Percentiles rank a stretch among this genome's conserved stretches.
These are phyloP conservation scores for Diabrotica balteata DNA, from an alignment of 2,888 invertebrate genomes.

Conservation along the genomic window DNA sequence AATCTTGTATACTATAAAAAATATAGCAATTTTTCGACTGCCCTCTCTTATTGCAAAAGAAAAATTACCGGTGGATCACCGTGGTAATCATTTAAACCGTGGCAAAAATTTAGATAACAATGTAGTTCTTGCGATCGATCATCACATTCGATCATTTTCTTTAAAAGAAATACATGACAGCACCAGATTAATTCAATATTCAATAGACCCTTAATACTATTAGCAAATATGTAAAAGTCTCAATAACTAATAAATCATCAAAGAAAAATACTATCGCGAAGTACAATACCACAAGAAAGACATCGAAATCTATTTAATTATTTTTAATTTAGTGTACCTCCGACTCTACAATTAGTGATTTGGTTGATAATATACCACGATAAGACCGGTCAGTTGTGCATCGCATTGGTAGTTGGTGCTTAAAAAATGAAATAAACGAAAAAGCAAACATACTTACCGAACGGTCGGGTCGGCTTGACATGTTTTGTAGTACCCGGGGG, in stretches of 20 bases:
- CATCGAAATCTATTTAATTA: constrained; percentile 52
- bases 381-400: constrained; percentile 26
- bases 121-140: too few relatives aligned
- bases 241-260: not conserved
- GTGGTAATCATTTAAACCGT: too few relatives aligned
- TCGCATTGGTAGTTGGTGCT: constrained; percentile 16
- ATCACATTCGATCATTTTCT: too few relatives aligned
- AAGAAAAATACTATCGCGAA: constrained; percentile 24
- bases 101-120: too few relatives aligned
- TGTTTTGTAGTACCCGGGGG: constrained; percentile 23
- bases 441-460: constrained; percentile 25
- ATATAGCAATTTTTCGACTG: too few relatives aligned
- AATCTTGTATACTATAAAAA: too few relatives aligned
- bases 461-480: constrained; percentile 21
- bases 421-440: constrained; percentile 24
- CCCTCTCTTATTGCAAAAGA: too few relatives aligned
- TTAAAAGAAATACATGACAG: too few relatives aligned
- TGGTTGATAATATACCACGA: constrained; percentile 48
- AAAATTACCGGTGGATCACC: too few relatives aligned
- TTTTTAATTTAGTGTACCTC: constrained; percentile 56
- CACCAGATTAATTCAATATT: too few relatives aligned
- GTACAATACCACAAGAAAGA: constrained; percentile 23
- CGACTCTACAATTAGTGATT: constrained; percentile 56
- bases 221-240: too few relatives aligned
- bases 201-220: too few relatives aligned